Base-by-base conservation (phyloP, 2,113 vertebrate genomes). In the Leucoraja erinaceus region DNA sequence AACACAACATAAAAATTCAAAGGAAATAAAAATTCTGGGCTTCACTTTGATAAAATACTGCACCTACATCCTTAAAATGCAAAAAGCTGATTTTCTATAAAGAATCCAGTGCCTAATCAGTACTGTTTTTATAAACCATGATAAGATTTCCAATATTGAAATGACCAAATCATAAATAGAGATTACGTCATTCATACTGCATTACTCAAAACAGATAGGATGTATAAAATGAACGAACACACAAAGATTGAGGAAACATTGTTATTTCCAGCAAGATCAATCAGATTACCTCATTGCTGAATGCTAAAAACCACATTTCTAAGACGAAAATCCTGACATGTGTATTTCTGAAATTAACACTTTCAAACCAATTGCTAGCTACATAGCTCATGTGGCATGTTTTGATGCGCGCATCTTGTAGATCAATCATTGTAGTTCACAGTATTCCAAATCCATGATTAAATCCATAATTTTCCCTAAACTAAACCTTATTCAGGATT, bases 161-260 rank as follows among this genome's bases (percentile, higher is more conserved):
- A 31, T 63, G 11, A n/a, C 14, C 14, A 59, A 74, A 10, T 72
- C 88, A 68, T 31, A 33, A 70, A 18, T 18, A 20, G 33, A 6
- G 33, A 91, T 91, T 72, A 47, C 66, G 72, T 91, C 88, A 38
- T 33, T 72, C 88, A 47, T 47, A 72, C 10, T 18, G 4, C 63
- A 91, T 33, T 54, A 68, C 84, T 90, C 31, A 38, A 91, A 91
- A 91, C 88, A 91, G 25, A 72, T 38, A 70, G 33, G 33, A 3
- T 12, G 7, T 11, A 72, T 10, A 54, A 54, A 91, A 72, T 47
- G 9, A 72, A 72, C 47, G 9, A 72, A 74, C 70, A 54, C 9
- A 10, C 16, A 38, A 68, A 61, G 33, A 20, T 20, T 28, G 88
- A 68, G 31, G 0, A 38, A 68, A 70, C 61, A 70, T 9, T 68